phyloP scores from a whole-genome alignment of 2,888 invertebrate species.

The Mythimna pallens region DNA sequence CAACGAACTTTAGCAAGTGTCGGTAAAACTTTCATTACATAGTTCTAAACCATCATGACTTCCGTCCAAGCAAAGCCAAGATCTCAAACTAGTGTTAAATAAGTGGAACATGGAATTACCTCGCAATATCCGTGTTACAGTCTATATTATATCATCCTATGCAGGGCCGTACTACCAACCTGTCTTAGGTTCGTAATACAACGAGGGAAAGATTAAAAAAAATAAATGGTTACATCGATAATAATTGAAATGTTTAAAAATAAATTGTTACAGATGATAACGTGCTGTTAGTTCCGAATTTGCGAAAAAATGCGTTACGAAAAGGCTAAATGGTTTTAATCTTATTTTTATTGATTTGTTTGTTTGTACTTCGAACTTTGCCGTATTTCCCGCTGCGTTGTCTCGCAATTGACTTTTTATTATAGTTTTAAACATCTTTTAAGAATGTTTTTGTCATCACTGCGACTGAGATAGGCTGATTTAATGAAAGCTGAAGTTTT shows the following conservation, averaged over 20 bases:
- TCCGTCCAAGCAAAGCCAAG: conserved; percentile 61
- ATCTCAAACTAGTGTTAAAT: conserved; percentile 72
- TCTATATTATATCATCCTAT: conserved; percentile 83
- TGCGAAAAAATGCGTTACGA: conserved; percentile 48
- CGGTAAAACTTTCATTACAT: conserved; percentile 56
- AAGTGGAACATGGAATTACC: conserved; percentile 82
- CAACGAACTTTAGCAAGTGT: conserved; percentile 34
- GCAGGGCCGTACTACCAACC: conserved; percentile 73
- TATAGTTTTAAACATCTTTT: neutral
- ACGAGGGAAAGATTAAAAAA: conserved; percentile 46
- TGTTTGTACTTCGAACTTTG: conserved; percentile 1
- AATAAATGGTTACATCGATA: conserved; percentile 19
- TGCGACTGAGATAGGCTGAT: neutral
- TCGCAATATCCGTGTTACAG: conserved; percentile 81
- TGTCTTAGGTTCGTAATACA: conserved; percentile 68
- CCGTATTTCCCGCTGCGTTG: neutral
- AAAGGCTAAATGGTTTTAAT: conserved; percentile 20
- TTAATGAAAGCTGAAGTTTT: too few relatives aligned
- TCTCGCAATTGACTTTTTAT: neutral
- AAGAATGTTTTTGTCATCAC: neutral
- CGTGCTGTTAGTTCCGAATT: conserved; percentile 27
- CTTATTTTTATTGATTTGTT: conserved; percentile 28
- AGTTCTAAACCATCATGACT: conserved; percentile 61
- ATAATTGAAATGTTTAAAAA: conserved; percentile 30
- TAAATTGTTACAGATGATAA: conserved; percentile 14